Evolutionary conservation across 2,888 invertebrate genomes (phyloP).

Genomic region (Aphodius granarius): DNA sequence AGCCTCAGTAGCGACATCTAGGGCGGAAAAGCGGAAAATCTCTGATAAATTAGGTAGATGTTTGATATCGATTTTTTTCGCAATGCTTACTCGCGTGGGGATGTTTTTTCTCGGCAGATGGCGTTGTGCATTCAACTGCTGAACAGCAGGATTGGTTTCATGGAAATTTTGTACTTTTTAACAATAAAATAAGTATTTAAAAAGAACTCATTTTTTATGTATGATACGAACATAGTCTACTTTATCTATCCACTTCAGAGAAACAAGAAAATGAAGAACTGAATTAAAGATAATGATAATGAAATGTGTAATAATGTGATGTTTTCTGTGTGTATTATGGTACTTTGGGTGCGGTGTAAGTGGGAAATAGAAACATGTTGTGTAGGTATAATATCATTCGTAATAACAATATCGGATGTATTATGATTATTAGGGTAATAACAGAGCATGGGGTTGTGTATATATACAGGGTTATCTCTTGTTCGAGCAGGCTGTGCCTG

Average conservation of each 20-base stretch:
- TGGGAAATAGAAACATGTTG: neutral
- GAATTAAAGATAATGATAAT: neutral
- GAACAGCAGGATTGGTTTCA: neutral
- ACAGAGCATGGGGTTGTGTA: neutral
- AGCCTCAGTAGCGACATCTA: neutral
- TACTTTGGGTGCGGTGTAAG: neutral
- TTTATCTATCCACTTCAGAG: no score
- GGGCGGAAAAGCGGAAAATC: neutral
- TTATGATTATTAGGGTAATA: slow-evolving; percentile 4
- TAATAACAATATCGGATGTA: slow-evolving; percentile 4
- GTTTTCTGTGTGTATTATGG: neutral
- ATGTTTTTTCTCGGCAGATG: neutral
- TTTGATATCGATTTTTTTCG: no score
- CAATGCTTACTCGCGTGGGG: no score
- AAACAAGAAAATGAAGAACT: neutral
- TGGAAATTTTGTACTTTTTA: no score
- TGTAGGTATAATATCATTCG: neutral
- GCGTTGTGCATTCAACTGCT: neutral
- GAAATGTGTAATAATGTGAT: neutral
- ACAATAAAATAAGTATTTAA: no score
- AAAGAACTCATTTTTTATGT: no score
- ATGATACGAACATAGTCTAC: no score
- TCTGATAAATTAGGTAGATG: neutral
- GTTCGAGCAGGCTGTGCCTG: slow-evolving; percentile 14
- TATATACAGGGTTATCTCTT: neutral